A percentile compares a stretch with the other conserved stretches of the same genome.
These are phyloP conservation scores for Catagonus wagneri DNA, from an alignment of 2,113 vertebrate species.

Conservation along the genomic window DNA sequence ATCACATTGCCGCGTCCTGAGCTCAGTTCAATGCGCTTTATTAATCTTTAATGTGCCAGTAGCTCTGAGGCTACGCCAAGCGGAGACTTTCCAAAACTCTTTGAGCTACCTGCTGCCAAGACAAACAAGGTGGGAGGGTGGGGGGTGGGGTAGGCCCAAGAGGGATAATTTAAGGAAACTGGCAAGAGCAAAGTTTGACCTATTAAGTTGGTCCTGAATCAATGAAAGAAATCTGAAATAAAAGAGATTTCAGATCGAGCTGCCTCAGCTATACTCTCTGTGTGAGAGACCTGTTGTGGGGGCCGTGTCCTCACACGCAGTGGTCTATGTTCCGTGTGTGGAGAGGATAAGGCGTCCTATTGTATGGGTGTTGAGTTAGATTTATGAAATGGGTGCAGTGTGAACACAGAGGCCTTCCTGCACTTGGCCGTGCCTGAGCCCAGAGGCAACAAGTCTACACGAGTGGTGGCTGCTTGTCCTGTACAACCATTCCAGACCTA, in stretches of 20 bases:
- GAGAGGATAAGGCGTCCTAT: neutral
- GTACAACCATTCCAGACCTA: neutral
- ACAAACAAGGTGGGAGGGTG: constrained; percentile 68
- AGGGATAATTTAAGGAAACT: constrained; percentile 82
- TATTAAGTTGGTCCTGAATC: constrained; percentile 69
- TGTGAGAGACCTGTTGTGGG: constrained; percentile 45
- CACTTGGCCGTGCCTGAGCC: neutral
- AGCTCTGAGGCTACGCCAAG: constrained; percentile 78
- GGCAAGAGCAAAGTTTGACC: constrained; percentile 71
- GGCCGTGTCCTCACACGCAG: neutral
- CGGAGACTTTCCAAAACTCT: constrained; percentile 77
- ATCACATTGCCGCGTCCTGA: constrained; percentile 75
- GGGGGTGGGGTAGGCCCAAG: constrained; percentile 66
- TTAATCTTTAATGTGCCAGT: constrained; percentile 83
- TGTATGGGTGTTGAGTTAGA: neutral
- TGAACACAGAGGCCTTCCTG: constrained; percentile 34
- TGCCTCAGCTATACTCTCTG: neutral
- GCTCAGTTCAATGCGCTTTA: constrained; percentile 81
- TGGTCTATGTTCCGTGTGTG: neutral
- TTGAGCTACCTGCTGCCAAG: constrained; percentile 76
- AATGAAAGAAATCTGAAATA: constrained; percentile 79
- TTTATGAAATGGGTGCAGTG: constrained; percentile 44
- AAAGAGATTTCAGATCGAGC: constrained; percentile 57
- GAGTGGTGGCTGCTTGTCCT: neutral
- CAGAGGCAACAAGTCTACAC: neutral